Base-by-base conservation (phyloP, 2,113 vertebrate species). In the Sardina pilchardus region DNA sequence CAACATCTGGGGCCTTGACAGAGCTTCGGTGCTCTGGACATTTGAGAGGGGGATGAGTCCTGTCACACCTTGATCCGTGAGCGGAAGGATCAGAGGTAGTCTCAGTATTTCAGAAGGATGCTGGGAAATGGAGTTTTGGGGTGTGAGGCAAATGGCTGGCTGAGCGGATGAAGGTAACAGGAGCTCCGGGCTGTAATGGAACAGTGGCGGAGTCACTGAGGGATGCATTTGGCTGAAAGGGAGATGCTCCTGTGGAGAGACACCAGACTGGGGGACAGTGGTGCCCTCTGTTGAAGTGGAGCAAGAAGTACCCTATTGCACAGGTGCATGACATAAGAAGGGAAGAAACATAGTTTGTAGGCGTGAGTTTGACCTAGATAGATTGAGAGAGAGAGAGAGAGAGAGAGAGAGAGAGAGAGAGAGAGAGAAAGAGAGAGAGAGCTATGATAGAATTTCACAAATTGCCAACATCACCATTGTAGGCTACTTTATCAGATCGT, bases 1-100 rank as follows among this genome's bases (percentile, higher is more conserved):
- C 80, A 85, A 24, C 36, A 93, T 84, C 85, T 90, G 86, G 17
- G 86, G 39, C 80, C 59, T 84, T 83, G 85, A 88, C 50, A 89
- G 82, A 0, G 88, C 88, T 19, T 87, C 36, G 83, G 87, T 83
- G 59, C 48, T 81, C 6, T 90, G 83, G 3, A 48, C 81, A 6
- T 82, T 82, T 0, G 21, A 53, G 81, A 39, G 43, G 78, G 88
- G 10, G 14, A 39, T 39, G 30, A 78, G 34, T 78, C 71, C 71
- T 78, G 71, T 78, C 71, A 78, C 30, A 14, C 14, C 36, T 36
- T 78, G 71, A 36, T 78, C 30, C 17, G 34, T 36, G 71, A 78
- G 34, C 10, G 71, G 71, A 17, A 78, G 71, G 14, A 78, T 78
- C 34, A 75, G 67, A 36, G 67, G 67, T 14, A 75, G 67, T 30